Evolutionary conservation across 92 coral and sea anemone genomes (phyloP), one percentile per base, ranked within the genome.

Genomic region (Isaurus tuberculatus): DNA sequence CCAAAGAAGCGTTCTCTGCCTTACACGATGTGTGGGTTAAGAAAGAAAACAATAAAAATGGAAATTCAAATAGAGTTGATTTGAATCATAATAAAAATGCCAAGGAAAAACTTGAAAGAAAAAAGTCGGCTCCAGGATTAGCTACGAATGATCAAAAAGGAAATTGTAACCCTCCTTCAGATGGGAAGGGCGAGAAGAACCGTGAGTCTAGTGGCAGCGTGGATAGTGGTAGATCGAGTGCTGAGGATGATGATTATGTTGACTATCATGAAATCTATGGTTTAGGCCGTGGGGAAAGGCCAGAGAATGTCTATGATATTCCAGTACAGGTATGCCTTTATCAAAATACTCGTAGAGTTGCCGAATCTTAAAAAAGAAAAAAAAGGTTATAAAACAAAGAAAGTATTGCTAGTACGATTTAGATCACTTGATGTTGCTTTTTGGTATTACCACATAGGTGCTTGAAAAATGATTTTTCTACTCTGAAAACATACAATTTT

Each of bases 191-290:
- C 67, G 93, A 83, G 29, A 84, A 70, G 26, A 92, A 91, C 27
- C 91, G 90, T 8, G 87, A 90, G 37, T 86, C 87, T 20, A 88
- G 91, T 27, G 75, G 90, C 13, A 86, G 91, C 68, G 81, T 86
- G 58, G 90, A 94, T 71, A 89, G 90, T 49, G 92, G 88, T 20
- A 85, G 91, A 84, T 63, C 79, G 55, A 89, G 93, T 67, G 89
- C 92, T 4, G 98, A 92, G 34, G 94, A 91, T 70, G 98, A 95
- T 75, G 98, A 95, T 81, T 95, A 95, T 75, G 98, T 95, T 6
- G 98, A 95, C 83, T 95, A 95, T 68, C 98, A 94, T 69, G 98
- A 95, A 65, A 95, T 95, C 44, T 95, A 95, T 83, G 98, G 98
- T 4, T 72, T 85, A 79, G 96, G 98, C 8, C 46, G 73, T 49